Percentiles rank a stretch among this genome's conserved stretches.
These are phyloP conservation scores for Ichneumoninae sp. DNA, from an alignment of 2,888 invertebrate species.

Conservation along the genomic window DNA sequence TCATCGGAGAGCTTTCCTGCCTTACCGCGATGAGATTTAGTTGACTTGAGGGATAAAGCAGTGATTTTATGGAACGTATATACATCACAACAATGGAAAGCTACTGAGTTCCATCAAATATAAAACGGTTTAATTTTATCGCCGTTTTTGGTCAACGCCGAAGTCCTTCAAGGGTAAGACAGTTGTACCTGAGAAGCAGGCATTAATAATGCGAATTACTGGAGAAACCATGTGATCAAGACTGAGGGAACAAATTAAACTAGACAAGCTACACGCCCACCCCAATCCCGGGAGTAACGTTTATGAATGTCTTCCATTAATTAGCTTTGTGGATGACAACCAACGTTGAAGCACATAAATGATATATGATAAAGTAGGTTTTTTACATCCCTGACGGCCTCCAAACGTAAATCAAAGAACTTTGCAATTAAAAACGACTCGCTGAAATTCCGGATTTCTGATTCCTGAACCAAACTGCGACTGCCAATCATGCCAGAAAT, in stretches of 20 bases:
- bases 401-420: background rate
- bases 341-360: background rate
- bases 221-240: slow-evolving; percentile 8
- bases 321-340: slow-evolving; percentile 5
- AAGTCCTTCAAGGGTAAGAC: background rate
- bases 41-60: background rate
- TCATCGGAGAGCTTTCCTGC: background rate
- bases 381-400: background rate
- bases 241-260: slow-evolving; percentile 31
- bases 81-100: background rate
- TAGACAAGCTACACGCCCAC: background rate
- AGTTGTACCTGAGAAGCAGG: background rate
- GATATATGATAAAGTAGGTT: background rate
- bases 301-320: slow-evolving; percentile 10
- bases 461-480: slow-evolving; percentile 9
- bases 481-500: slow-evolving; percentile 13
- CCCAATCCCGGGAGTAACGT: slow-evolving; percentile 49
- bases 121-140: background rate
- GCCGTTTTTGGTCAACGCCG: background rate
- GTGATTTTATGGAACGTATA: background rate
- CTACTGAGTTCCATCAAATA: background rate
- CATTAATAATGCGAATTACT: slow-evolving; percentile 34
- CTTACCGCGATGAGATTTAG: slow-evolving; percentile 16
- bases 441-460: background rate
- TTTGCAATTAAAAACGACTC: slow-evolving; percentile 1